Percentiles rank a stretch among this genome's conserved stretches.
Conservation (phyloP, 2,888 invertebrate species). For the Yponomeuta sedellus region DNA sequence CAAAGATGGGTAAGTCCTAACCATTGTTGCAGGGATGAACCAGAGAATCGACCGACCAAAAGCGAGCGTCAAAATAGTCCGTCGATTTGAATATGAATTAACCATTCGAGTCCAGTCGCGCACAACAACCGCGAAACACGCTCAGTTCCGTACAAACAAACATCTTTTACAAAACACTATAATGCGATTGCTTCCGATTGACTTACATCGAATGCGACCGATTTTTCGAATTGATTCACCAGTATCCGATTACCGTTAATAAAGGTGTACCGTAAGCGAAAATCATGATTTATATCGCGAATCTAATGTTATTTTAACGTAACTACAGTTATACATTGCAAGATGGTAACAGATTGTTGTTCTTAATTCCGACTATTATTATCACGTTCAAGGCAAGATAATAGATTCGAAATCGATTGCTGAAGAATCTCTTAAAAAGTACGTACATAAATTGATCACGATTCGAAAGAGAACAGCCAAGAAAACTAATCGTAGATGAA, state of each 20-base stretch:
- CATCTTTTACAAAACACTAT: constrained; percentile 16
- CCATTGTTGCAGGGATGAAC: neutral
- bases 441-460: neutral
- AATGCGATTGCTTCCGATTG: constrained; percentile 51
- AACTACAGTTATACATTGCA: neutral
- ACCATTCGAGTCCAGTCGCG: constrained; percentile 16
- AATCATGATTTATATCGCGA: constrained; percentile 29
- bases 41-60: constrained; percentile 10
- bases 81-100: constrained; percentile 14
- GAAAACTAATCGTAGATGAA: neutral
- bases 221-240: constrained; percentile 54
- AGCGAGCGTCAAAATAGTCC: constrained; percentile 12
- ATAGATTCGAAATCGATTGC: neutral
- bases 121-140: constrained; percentile 18
- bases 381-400: neutral
- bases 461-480: neutral
- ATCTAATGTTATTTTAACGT: neutral
- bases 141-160: constrained; percentile 19
- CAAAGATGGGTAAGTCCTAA: neutral
- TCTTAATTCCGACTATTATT: neutral
- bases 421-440: neutral
- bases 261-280: constrained; percentile 49
- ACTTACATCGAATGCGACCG: constrained; percentile 48
- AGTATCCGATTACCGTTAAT: constrained; percentile 51
- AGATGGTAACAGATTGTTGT: neutral